Conservation (phyloP, 2,797 vertebrate genomes). For the Oophaga sylvatica region DNA sequence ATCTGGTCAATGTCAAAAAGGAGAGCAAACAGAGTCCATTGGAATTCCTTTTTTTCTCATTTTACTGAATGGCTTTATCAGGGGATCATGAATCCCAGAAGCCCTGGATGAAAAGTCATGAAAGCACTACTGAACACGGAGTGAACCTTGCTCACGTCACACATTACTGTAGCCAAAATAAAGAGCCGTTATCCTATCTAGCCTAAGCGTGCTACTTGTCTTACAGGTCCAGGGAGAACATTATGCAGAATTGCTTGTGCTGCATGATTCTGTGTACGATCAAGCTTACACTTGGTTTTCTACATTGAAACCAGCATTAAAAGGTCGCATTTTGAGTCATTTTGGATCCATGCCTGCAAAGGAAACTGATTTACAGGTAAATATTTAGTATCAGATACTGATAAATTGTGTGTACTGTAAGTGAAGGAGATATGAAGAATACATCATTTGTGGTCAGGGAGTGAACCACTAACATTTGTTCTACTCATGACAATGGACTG, state of each 20-base stretch:
- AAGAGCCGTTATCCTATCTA: no score
- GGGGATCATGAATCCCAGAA: no score
- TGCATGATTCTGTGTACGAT: constrained; percentile 80
- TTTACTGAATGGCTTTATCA: no score
- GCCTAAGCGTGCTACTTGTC: background rate
- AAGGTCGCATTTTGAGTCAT: constrained; percentile 78
- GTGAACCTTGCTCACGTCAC: no score
- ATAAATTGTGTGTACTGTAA: background rate
- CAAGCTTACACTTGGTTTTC: constrained; percentile 79
- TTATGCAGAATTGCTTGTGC: constrained; percentile 70
- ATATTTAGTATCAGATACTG: background rate
- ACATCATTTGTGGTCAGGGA: background rate
- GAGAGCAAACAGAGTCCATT: no score
- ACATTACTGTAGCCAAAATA: no score
- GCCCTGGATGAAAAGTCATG: no score
- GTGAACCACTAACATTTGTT: background rate
- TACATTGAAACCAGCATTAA: constrained; percentile 77
- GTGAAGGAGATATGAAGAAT: background rate
- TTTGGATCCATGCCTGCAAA: constrained; percentile 83
- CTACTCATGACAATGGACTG: background rate
- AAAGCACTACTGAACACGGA: no score
- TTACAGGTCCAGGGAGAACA: constrained; percentile 79
- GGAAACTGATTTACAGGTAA: constrained; percentile 81
- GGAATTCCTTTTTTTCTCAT: no score
- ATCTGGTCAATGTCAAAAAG: no score